These are phyloP conservation scores for Rhinogobius similis DNA, from an alignment of 2,113 vertebrate species.

Conservation along the genomic window DNA sequence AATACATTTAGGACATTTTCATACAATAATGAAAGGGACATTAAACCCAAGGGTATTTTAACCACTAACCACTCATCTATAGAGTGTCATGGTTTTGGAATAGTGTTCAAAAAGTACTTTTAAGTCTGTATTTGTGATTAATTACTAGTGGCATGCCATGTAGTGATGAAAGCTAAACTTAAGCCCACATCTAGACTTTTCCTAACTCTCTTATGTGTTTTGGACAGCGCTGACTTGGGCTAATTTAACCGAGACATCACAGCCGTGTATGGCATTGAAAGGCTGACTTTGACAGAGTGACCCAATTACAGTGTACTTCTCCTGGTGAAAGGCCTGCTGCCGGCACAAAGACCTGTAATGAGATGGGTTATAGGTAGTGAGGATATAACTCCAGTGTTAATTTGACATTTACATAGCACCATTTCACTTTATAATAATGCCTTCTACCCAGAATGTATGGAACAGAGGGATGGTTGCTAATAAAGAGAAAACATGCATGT, in stretches of 20 bases:
- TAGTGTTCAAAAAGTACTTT: constrained; percentile 5
- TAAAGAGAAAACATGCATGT: neutral
- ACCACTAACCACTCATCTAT: neutral
- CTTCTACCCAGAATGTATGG: neutral
- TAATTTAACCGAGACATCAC: constrained; percentile 44
- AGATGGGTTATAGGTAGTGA: constrained; percentile 41
- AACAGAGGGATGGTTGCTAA: neutral
- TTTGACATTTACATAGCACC: constrained; percentile 27
- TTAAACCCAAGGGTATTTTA: neutral
- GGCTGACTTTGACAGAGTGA: constrained; percentile 59
- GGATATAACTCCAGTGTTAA: neutral
- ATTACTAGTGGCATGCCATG: constrained; percentile 28
- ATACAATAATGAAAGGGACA: neutral
- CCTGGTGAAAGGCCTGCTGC: constrained; percentile 40
- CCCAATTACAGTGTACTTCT: constrained; percentile 48
- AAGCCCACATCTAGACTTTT: constrained; percentile 35
- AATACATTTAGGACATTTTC: neutral
- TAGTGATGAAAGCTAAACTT: constrained; percentile 42
- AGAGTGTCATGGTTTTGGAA: neutral
- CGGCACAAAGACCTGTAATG: constrained; percentile 40
- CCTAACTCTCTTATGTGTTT: constrained; percentile 31
- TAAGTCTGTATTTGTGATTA: constrained; percentile 28
- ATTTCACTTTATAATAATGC: no score
- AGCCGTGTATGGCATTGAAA: constrained; percentile 44
- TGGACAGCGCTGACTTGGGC: constrained; percentile 55